phyloP scores from a whole-genome alignment of 2,113 vertebrate species.

The Speoplatyrhinus poulsoni region DNA sequence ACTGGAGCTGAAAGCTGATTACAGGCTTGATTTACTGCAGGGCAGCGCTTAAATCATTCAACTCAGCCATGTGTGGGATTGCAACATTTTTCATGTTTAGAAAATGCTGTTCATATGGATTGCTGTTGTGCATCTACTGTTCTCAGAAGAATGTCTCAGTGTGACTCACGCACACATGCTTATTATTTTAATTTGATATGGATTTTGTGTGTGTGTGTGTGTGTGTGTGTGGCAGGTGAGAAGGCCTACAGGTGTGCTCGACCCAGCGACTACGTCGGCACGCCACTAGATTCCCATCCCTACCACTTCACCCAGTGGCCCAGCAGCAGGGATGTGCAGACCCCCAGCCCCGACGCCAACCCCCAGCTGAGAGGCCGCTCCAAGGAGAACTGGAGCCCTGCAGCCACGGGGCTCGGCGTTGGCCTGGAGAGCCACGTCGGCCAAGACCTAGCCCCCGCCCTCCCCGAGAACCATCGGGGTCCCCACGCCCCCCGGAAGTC shows the following conservation, averaged over 20 bases:
- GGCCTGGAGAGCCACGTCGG: constrained; percentile 79
- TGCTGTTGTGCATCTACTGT: constrained; percentile 85
- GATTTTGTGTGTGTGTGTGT: constrained; percentile 24
- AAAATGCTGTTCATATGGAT: constrained; percentile 89
- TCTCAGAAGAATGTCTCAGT: constrained; percentile 45
- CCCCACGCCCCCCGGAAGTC: constrained; percentile 79
- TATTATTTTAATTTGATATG: constrained; percentile 45
- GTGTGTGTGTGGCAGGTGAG: constrained; percentile 79
- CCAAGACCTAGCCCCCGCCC: not conserved
- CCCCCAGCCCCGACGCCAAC: constrained; percentile 77
- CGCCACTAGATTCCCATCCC: constrained; percentile 85
- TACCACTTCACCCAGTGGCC: constrained; percentile 88
- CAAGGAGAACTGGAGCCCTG: constrained; percentile 74
- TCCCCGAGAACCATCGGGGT: not conserved
- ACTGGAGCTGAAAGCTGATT: constrained; percentile 98
- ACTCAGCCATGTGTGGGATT: constrained; percentile 95
- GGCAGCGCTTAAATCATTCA: constrained; percentile 99
- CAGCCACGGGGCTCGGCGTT: constrained; percentile 68
- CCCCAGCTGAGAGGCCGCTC: constrained; percentile 78
- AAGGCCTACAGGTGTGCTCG: constrained; percentile 91
- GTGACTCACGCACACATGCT: constrained; percentile 33
- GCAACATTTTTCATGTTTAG: constrained; percentile 94
- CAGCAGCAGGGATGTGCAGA: constrained; percentile 78
- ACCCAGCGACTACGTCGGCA: constrained; percentile 86
- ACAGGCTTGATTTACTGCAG: constrained; percentile 99